These are phyloP conservation scores for Drosophila lacicola DNA, from an alignment of 2,888 invertebrate species.

Conservation along the genomic window DNA sequence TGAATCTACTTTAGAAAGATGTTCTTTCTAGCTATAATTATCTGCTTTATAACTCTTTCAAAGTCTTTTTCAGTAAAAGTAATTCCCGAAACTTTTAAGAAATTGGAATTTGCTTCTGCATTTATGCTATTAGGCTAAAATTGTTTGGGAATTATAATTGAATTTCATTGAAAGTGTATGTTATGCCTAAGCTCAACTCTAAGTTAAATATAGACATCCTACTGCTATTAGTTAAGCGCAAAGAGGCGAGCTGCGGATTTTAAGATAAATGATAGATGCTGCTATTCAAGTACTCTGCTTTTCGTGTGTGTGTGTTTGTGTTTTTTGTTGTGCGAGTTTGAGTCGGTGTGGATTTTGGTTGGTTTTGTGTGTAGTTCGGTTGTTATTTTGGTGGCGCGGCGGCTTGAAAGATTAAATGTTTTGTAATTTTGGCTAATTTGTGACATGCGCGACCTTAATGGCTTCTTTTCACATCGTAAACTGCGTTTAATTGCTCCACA, in stretches of 20 bases:
- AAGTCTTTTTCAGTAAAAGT: no score
- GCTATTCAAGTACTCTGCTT: conserved; percentile 38
- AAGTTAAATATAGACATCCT: neutral
- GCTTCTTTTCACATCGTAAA: conserved; percentile 80
- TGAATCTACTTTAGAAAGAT: no score
- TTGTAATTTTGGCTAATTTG: conserved; percentile 77
- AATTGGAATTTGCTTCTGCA: neutral
- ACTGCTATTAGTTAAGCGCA: neutral
- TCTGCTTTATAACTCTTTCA: no score
- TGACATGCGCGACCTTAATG: conserved; percentile 78
- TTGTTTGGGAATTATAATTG: conserved; percentile 11
- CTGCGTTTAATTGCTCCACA: conserved; percentile 67
- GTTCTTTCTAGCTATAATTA: no score
- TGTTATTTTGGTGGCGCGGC: conserved; percentile 29
- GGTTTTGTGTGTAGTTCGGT: conserved; percentile 10
- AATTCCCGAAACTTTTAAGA: no score
- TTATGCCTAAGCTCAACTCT: no score
- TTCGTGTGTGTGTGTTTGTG: conserved; percentile 23
- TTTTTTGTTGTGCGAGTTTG: conserved; percentile 11
- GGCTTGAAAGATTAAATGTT: conserved; percentile 68
- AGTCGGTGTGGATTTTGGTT: conserved; percentile 6
- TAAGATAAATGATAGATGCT: conserved; percentile 18
- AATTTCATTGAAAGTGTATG: no score
- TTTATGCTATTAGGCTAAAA: neutral
- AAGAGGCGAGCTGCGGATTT: neutral